Conservation (phyloP, 2,888 invertebrate genomes). For the Zootermopsis nevadensis region DNA sequence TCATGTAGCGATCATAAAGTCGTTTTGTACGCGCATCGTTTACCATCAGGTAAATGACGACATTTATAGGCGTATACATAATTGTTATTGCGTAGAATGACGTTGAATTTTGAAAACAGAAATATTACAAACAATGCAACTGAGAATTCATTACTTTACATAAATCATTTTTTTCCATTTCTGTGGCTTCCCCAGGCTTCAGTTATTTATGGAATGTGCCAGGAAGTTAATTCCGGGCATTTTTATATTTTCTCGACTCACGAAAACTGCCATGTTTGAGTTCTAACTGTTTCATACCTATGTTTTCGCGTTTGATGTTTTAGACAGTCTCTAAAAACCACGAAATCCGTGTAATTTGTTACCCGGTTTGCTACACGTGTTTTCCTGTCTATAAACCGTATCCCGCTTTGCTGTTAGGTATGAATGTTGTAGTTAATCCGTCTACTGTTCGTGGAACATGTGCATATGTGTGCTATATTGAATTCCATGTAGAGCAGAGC, state of each 20-base stretch:
- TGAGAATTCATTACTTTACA: slow-evolving; percentile 6
- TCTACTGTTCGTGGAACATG: no score
- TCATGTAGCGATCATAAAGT: no score
- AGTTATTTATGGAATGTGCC: not conserved
- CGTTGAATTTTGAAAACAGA: not conserved
- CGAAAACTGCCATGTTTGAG: not conserved
- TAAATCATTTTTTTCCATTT: slow-evolving; percentile 10
- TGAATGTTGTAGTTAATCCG: no score
- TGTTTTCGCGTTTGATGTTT: not conserved
- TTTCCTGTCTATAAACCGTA: no score
- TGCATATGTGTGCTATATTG: no score
- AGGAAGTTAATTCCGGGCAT: not conserved
- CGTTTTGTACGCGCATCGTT: no score
- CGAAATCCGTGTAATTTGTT: no score
- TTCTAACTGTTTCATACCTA: not conserved
- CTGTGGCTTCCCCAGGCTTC: not conserved
- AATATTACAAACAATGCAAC: not conserved
- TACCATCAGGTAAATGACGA: not conserved
- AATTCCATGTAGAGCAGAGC: no score
- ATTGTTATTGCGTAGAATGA: not conserved
- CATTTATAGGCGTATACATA: not conserved
- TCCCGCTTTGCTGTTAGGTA: no score
- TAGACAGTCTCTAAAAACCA: no score
- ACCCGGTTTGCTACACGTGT: no score
- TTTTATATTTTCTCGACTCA: slow-evolving; percentile 5